A percentile compares a stretch with the other conserved stretches of the same genome.
phyloP scores from a whole-genome alignment of 2,888 invertebrate species.

The Anorthoa munda region DNA sequence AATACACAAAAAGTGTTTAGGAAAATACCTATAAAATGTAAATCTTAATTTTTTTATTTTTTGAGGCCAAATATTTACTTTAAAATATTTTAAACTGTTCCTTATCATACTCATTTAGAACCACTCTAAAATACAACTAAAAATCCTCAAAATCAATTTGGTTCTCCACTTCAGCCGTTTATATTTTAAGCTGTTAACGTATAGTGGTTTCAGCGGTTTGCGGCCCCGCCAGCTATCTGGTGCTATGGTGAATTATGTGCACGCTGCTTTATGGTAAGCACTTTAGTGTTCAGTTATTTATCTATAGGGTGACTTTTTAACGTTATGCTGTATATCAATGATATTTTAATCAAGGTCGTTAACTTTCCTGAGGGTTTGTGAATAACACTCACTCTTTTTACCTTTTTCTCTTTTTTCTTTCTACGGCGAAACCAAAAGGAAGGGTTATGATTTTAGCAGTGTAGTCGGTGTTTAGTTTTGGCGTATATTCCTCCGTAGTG shows the following conservation, averaged over 20 bases:
- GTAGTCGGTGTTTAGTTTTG: too few relatives aligned
- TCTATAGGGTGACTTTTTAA: neutral
- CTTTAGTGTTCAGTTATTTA: neutral
- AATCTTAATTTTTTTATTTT: too few relatives aligned
- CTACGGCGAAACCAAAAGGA: too few relatives aligned
- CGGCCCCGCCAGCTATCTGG: conserved; percentile 36
- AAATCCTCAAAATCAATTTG: conserved; percentile 33
- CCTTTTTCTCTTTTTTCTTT: too few relatives aligned
- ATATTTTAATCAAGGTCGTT: neutral
- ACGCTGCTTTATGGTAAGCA: conserved; percentile 40
- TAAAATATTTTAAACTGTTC: neutral
- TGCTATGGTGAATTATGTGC: conserved; percentile 38
- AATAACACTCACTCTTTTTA: too few relatives aligned
- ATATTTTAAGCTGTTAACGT: conserved; percentile 52
- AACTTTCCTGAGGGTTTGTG: neutral
- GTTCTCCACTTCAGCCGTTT: conserved; percentile 24
- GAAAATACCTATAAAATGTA: neutral
- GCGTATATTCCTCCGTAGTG: too few relatives aligned
- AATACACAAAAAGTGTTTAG: neutral
- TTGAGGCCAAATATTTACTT: neutral
- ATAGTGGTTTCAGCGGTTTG: conserved; percentile 56
- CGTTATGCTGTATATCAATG: neutral
- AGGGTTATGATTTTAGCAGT: too few relatives aligned
- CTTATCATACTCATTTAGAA: neutral
- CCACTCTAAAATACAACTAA: conserved; percentile 11